A percentile compares a stretch with the other conserved stretches of the same genome.
phyloP scores from a whole-genome alignment of 1,140 invertebrate genomes.

The Cyphomyrmex costatus region DNA sequence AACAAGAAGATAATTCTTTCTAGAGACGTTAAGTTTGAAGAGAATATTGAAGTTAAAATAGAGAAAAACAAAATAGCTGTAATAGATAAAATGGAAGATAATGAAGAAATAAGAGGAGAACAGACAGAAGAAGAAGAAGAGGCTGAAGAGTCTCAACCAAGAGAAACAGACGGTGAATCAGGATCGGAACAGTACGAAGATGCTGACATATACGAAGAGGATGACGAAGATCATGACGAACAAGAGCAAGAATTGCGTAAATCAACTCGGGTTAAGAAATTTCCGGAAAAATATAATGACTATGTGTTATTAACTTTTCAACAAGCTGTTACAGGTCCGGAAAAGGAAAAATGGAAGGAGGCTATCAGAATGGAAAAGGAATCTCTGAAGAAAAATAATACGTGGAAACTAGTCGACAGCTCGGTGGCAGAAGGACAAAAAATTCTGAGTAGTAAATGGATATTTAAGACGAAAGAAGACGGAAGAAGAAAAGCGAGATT shows the following conservation, averaged over 20 bases:
- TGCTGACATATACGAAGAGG: no score
- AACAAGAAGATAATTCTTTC: constrained; percentile 6
- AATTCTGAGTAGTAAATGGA: neutral
- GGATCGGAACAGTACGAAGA: neutral
- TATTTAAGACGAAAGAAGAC: constrained; percentile 23
- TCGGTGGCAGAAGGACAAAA: constrained; percentile 6
- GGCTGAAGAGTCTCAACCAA: neutral
- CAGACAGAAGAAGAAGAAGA: constrained; percentile 4
- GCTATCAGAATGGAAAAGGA: constrained; percentile 17
- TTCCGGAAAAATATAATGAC: constrained; percentile 5
- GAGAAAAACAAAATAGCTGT: neutral
- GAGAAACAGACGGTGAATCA: neutral
- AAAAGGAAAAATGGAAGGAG: constrained; percentile 26
- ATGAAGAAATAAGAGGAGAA: neutral
- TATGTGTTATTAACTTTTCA: constrained; percentile 1
- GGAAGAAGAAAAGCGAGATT: constrained; percentile 10
- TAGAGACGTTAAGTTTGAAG: constrained; percentile 8
- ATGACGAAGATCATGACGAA: neutral
- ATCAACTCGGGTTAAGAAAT: neutral
- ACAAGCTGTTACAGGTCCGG: neutral
- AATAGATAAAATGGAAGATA: neutral
- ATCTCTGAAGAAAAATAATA: constrained; percentile 7
- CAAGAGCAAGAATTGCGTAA: neutral
- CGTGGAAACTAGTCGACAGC: neutral
- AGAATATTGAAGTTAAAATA: neutral